Conservation (phyloP, 2,797 vertebrate genomes). For the Kryptolebias ocellatus region DNA sequence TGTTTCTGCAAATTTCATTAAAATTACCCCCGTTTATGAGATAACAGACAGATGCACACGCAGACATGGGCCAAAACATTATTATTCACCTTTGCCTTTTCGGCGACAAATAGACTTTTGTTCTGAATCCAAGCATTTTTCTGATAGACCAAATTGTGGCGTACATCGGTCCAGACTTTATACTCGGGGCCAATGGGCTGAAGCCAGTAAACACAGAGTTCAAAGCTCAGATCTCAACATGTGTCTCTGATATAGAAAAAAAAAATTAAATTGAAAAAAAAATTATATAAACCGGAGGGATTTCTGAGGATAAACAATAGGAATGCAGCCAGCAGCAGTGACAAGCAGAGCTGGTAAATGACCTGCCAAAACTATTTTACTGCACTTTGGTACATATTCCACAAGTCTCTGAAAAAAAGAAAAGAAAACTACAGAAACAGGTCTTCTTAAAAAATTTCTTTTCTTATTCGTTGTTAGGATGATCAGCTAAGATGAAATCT, state of each 20-base stretch:
- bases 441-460: too few species aligned
- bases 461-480: too few species aligned
- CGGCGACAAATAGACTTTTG: too few species aligned
- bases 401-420: background rate
- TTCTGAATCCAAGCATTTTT: too few species aligned
- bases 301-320: background rate
- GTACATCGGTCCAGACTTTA: background rate
- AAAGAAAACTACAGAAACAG: too few species aligned
- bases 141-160: background rate
- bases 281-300: background rate
- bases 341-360: background rate
- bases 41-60: too few species aligned
- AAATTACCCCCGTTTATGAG: too few species aligned
- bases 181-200: background rate
- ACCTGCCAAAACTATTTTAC: background rate
- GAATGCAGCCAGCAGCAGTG: background rate
- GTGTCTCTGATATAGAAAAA: slow-evolving; percentile 5
- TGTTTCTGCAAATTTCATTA: too few species aligned
- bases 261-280: background rate
- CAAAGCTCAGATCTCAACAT: slow-evolving; percentile 15
- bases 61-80: too few species aligned
- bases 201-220: background rate
- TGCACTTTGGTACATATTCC: background rate
- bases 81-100: too few species aligned
- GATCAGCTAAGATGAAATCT: too few species aligned